Evolutionary conservation across 2,888 invertebrate genomes (phyloP).

Genomic region (Acrobasis suavella): DNA sequence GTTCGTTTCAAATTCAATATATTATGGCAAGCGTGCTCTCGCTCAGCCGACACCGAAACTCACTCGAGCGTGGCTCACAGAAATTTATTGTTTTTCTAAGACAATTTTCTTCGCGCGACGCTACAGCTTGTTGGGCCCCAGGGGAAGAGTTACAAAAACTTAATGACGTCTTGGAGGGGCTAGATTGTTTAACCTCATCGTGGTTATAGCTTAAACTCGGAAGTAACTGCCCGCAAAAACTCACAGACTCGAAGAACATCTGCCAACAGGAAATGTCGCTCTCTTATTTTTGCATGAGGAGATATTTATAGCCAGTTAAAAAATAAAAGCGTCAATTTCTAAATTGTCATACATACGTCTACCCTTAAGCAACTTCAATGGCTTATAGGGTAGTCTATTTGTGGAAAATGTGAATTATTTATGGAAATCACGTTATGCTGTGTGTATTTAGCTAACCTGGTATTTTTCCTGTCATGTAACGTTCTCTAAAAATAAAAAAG

Average conservation of each 20-base stretch:
- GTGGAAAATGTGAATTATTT: not conserved
- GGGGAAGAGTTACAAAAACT: constrained; percentile 63
- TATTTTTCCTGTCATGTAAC: not conserved
- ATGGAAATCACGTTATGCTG: not conserved
- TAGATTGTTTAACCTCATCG: constrained; percentile 49
- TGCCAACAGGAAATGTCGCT: not conserved
- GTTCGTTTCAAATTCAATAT: constrained; percentile 83
- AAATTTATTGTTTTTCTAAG: constrained; percentile 83
- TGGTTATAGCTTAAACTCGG: constrained; percentile 35
- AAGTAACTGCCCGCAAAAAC: not conserved
- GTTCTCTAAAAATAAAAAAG: not conserved
- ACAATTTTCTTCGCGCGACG: constrained; percentile 74
- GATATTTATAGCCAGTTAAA: not conserved
- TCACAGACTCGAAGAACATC: not conserved
- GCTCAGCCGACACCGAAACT: constrained; percentile 80
- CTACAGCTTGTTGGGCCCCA: constrained; percentile 59
- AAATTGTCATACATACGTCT: not conserved
- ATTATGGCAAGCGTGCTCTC: constrained; percentile 81
- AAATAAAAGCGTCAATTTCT: not conserved
- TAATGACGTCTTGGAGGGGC: constrained; percentile 60
- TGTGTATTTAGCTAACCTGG: not conserved
- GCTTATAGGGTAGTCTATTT: not conserved
- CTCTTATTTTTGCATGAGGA: not conserved
- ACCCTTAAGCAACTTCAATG: no score
- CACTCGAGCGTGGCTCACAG: constrained; percentile 79